Evolutionary conservation across 2,113 vertebrate genomes (phyloP), one percentile per base, ranked within the genome.

Genomic region (Xenopus laevis): DNA sequence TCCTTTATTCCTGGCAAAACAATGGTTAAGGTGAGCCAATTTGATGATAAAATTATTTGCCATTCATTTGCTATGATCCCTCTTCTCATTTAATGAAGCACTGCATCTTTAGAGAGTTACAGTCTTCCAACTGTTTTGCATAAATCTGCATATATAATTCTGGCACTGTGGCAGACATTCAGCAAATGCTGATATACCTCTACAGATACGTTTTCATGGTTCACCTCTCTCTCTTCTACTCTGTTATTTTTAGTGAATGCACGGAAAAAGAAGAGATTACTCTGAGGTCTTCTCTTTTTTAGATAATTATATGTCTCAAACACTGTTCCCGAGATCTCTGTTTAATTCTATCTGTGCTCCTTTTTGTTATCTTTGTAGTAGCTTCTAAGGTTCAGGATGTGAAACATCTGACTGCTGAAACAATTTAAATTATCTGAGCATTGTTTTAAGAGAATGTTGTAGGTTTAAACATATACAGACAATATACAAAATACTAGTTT

Each of bases 51-150:
- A 17, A 77, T 65, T 53, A 76, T 15, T 27, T 27, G 23, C 23
- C 23, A 27, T 27, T 27, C 23, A 27, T 27, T 55, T 59, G 58
- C 59, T 71, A 40, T 40, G 33, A 40, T 40, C 33, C 33, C 33
- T 40, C 33, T 40, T 71, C 80, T 83, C 70, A 8, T 76, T 1
- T 80, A 79, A 79, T 20, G 67, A 83, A 62, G 50, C 81, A 7
- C 65, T 80, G 46, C 40, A 72, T 64, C 65, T 79, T 67, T 27
- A 60, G 70, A 65, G 74, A 80, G 60, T 52, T 68, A 52, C 9
- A 27, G 4, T 65, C 69, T 79, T 82, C 40, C 57, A 82, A 76
- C 62, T 52, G 30, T 18, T 17, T 81, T 69, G 76, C 68, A 72
- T 74, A 20, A 57, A 13, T 82, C 57, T 55, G 1, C 78, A 65